Conservation (phyloP, 2,113 vertebrate species). For the Pedetes capensis region DNA sequence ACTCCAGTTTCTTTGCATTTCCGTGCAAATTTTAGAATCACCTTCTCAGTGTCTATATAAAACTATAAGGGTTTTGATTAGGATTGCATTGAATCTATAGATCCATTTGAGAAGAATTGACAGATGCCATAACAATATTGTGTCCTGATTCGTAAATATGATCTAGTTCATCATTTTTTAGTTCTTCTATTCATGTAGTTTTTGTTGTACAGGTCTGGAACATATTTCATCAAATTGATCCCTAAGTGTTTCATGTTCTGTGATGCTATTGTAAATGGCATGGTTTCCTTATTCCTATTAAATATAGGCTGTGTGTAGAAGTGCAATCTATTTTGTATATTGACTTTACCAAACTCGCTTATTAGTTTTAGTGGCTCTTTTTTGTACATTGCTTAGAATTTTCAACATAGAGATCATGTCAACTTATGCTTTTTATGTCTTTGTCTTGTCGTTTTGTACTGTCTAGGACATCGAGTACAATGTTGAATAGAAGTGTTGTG, state of each 20-base stretch:
- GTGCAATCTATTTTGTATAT: neutral
- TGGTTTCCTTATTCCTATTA: neutral
- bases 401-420: conserved; percentile 21
- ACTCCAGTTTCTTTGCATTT: neutral
- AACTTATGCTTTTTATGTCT: neutral
- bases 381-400: neutral
- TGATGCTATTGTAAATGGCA: neutral
- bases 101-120: neutral
- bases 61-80: neutral
- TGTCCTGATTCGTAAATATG: neutral
- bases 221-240: neutral
- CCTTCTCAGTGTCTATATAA: neutral
- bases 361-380: neutral
- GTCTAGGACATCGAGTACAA: neutral
- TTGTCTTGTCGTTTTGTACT: conserved; percentile 21
- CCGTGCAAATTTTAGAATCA: neutral
- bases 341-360: neutral
- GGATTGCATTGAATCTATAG: neutral
- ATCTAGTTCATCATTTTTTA: neutral
- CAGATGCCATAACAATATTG: neutral
- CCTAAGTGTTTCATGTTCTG: neutral
- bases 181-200: neutral
- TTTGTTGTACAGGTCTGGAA: neutral
- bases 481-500: neutral
- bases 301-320: neutral